Evolutionary conservation across 2,113 vertebrate genomes (phyloP).

Genomic region (Haemorhous mexicanus): DNA sequence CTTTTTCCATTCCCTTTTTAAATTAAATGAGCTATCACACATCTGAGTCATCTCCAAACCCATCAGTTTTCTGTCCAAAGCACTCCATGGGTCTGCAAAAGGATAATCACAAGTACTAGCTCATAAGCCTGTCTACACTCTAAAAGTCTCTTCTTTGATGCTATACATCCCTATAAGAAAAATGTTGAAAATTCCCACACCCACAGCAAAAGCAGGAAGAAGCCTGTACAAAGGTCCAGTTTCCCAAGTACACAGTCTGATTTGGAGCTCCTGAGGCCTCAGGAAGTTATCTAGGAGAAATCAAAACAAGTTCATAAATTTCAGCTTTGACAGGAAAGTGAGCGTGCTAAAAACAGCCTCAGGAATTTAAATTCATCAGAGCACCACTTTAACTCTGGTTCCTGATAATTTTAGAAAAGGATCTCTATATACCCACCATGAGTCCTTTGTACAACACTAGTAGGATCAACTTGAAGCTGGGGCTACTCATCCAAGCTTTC

Average conservation of each 20-base stretch:
- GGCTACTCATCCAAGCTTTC: neutral
- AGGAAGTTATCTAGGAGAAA: slow-evolving; percentile 19
- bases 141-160: neutral
- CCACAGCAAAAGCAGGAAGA: neutral
- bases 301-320: neutral
- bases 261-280: neutral
- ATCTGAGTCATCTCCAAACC: slow-evolving; percentile 21
- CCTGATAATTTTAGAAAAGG: neutral
- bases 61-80: slow-evolving; percentile 15
- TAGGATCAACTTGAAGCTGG: neutral
- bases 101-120: neutral
- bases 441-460: neutral
- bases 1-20: slow-evolving; percentile 41
- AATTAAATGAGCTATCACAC: slow-evolving; percentile 23
- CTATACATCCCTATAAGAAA: neutral
- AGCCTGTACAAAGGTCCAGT: neutral
- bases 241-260: neutral
- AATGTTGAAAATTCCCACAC: neutral
- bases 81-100: neutral
- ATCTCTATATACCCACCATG: neutral
- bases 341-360: neutral
- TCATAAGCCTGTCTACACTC: neutral
- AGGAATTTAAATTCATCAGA: slow-evolving; percentile 1
- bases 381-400: neutral
- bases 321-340: neutral